Conservation (phyloP, 2,113 vertebrate genomes). For the Nothocercus julius region DNA sequence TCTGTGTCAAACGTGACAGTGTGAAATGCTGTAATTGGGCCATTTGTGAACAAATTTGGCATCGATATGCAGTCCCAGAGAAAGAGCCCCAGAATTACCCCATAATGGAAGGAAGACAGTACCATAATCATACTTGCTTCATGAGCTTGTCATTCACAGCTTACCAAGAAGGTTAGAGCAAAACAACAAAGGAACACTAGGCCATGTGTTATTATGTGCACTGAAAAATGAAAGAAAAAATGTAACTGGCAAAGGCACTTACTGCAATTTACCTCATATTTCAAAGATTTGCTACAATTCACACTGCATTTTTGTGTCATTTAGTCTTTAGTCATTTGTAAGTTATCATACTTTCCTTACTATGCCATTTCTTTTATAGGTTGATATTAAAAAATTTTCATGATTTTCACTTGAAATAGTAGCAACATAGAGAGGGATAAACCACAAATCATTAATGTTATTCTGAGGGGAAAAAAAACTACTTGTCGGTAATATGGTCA, state of each 20-base stretch:
- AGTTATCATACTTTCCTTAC: background rate
- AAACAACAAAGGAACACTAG: accelerated
- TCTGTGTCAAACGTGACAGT: background rate
- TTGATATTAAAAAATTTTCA: background rate
- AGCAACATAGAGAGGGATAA: background rate
- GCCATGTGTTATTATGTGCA: background rate
- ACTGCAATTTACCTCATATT: background rate
- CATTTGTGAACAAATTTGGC: background rate
- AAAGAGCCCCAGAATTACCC: background rate
- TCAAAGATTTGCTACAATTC: background rate
- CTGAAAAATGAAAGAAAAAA: background rate
- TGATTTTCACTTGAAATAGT: background rate
- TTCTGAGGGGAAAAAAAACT: background rate
- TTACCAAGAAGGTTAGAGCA: accelerated
- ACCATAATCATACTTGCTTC: background rate
- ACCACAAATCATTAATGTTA: background rate
- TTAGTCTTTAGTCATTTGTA: background rate
- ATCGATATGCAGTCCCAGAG: background rate
- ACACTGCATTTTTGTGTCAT: background rate
- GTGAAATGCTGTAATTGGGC: background rate
- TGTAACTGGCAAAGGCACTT: background rate
- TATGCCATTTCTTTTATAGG: background rate
- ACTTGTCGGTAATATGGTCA: background rate
- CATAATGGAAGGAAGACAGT: background rate
- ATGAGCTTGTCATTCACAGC: background rate